Conservation (phyloP, 2,113 vertebrate genomes). For the Orycteropus afer region DNA sequence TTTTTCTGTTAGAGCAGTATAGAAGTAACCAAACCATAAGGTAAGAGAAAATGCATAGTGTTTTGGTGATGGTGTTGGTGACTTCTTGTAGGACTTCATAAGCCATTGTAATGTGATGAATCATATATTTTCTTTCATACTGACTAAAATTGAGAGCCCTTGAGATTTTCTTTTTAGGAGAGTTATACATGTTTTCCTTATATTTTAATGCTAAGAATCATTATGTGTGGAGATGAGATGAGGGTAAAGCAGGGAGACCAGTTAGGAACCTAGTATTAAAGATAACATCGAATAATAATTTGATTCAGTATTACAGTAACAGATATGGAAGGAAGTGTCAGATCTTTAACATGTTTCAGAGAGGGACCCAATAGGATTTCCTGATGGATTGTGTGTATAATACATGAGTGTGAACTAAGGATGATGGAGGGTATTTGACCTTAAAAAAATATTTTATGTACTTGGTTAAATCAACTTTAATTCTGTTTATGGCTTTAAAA, state of each 20-base stretch:
- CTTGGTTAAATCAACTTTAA: background rate
- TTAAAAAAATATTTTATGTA: slow-evolving; percentile 6
- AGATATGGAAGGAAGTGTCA: background rate
- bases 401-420: background rate
- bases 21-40: no score
- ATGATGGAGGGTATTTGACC: background rate
- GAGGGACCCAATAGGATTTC: background rate
- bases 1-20: no score
- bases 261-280: background rate
- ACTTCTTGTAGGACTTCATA: background rate
- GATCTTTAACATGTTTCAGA: background rate
- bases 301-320: background rate
- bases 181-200: background rate
- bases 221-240: background rate
- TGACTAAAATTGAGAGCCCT: background rate
- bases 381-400: no score
- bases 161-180: background rate
- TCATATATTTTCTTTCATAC: background rate
- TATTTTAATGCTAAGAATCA: background rate
- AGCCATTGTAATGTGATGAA: background rate
- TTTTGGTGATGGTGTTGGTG: background rate
- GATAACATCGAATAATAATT: background rate
- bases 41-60: background rate
- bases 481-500: background rate
- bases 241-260: background rate